Conservation (phyloP, 2,797 vertebrate species). For the Ceyx erithaca region DNA sequence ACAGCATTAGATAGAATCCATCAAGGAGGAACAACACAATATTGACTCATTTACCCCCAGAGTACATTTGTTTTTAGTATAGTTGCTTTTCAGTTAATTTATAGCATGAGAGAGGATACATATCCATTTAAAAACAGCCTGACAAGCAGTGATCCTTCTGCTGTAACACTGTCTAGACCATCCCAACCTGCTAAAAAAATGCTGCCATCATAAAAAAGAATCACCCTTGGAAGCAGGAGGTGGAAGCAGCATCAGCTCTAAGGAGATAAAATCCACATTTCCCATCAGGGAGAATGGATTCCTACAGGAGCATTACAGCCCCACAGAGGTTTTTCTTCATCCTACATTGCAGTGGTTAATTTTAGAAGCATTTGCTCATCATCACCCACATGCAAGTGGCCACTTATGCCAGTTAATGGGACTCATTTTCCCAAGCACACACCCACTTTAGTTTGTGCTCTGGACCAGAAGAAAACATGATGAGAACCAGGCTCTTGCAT, state of each 20-base stretch:
- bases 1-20: background rate
- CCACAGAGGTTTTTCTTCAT: background rate
- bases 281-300: background rate
- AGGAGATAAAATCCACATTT: background rate
- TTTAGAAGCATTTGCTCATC: constrained; percentile 27
- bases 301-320: background rate
- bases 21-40: background rate
- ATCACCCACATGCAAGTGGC: background rate
- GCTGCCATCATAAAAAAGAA: background rate
- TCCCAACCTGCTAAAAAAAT: background rate
- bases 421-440: background rate
- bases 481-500: background rate
- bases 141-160: background rate
- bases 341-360: background rate
- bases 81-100: background rate
- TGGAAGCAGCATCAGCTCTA: background rate
- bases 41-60: background rate
- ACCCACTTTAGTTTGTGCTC: background rate
- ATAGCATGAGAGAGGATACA: background rate
- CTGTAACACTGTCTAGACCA: background rate
- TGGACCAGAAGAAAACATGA: constrained; percentile 5
- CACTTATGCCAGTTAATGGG: background rate
- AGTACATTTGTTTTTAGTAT: background rate
- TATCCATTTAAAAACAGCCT: background rate
- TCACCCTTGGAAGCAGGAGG: background rate